Conservation (phyloP, 64 coral and sea anemone genomes). For the Pachyseris speciosa region DNA sequence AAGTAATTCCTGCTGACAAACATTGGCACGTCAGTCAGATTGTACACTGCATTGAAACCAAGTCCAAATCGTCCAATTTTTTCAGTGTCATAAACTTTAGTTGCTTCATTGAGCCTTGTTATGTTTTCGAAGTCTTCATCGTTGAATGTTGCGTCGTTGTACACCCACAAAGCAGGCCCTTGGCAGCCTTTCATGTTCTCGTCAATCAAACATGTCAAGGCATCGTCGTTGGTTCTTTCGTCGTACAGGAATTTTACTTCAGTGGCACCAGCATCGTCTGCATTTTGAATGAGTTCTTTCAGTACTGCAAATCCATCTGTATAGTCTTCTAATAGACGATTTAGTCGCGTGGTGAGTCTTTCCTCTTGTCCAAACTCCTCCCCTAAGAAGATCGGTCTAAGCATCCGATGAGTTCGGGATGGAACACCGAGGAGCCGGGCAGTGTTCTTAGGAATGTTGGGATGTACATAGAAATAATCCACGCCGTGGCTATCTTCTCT, state of each 20-base stretch:
- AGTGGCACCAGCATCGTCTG: slow-evolving; percentile 88
- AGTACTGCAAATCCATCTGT: slow-evolving; percentile 84
- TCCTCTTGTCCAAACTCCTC: slow-evolving; percentile 93
- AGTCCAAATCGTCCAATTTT: slow-evolving; percentile 92
- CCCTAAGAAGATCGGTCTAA: slow-evolving; percentile 66
- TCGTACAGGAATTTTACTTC: slow-evolving; percentile 83
- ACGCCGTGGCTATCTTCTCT: slow-evolving; percentile 57
- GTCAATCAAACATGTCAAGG: slow-evolving; percentile 64
- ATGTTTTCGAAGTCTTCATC: slow-evolving; percentile 88
- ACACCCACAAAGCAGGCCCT: slow-evolving; percentile 90
- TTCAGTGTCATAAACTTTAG: slow-evolving; percentile 74
- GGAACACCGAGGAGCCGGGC: slow-evolving; percentile 77
- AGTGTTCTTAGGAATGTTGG: slow-evolving; percentile 61
- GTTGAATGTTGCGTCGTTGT: slow-evolving; percentile 79
- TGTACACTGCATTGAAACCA: slow-evolving; percentile 91
- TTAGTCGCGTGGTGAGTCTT: slow-evolving; percentile 72
- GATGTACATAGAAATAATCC: slow-evolving; percentile 73
- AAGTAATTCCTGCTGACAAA: slow-evolving; percentile 77
- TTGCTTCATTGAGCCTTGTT: slow-evolving; percentile 82
- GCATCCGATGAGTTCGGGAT: slow-evolving; percentile 74
- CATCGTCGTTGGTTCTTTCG: slow-evolving; percentile 77
- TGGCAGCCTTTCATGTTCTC: slow-evolving; percentile 79
- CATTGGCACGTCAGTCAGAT: slow-evolving; percentile 89
- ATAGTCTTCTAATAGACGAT: slow-evolving; percentile 78
- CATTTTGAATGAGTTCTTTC: slow-evolving; percentile 93